These are phyloP conservation scores for Betta splendens DNA, from an alignment of 2,797 vertebrate genomes.

Conservation along the genomic window DNA sequence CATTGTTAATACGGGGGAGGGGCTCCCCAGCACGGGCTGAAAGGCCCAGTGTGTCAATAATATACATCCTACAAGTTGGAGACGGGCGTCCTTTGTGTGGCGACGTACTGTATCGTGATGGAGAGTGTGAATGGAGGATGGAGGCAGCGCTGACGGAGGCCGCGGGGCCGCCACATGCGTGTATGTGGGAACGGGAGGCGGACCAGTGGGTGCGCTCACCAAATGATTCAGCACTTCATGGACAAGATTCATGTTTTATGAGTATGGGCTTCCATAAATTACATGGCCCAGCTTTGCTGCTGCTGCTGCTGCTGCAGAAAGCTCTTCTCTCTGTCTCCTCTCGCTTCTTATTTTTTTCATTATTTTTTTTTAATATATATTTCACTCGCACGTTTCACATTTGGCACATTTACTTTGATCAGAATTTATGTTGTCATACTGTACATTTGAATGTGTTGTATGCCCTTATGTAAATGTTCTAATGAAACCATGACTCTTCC, in stretches of 20 bases:
- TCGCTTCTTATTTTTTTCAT: constrained; percentile 5
- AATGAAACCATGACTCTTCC: constrained; percentile 7
- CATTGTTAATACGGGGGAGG: neutral
- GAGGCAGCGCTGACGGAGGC: constrained; percentile 17
- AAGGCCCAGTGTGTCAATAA: constrained; percentile 2
- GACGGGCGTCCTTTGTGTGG: constrained; percentile 14
- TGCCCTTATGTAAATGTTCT: constrained; percentile 24
- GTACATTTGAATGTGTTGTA: constrained; percentile 20
- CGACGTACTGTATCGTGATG: constrained; percentile 21
- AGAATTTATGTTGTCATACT: constrained; percentile 29
- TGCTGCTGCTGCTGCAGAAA: constrained; percentile 45
- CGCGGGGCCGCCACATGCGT: constrained; percentile 27
- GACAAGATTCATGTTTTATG: constrained; percentile 80
- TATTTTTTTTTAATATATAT: constrained; percentile 8
- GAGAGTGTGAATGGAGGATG: constrained; percentile 45
- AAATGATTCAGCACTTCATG: constrained; percentile 75
- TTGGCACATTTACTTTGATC: constrained; percentile 24
- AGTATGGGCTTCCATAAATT: constrained; percentile 69
- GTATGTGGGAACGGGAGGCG: constrained; percentile 57
- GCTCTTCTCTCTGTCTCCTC: neutral
- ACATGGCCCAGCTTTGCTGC: constrained; percentile 55
- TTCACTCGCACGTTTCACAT: neutral
- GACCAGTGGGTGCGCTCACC: constrained; percentile 51
- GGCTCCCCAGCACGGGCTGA: neutral
- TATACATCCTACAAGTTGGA: neutral